A percentile compares a stretch with the other conserved stretches of the same genome.
Evolutionary conservation across 1,140 invertebrate genomes (phyloP).

Genomic region (Lepidotrigona ventralis): DNA sequence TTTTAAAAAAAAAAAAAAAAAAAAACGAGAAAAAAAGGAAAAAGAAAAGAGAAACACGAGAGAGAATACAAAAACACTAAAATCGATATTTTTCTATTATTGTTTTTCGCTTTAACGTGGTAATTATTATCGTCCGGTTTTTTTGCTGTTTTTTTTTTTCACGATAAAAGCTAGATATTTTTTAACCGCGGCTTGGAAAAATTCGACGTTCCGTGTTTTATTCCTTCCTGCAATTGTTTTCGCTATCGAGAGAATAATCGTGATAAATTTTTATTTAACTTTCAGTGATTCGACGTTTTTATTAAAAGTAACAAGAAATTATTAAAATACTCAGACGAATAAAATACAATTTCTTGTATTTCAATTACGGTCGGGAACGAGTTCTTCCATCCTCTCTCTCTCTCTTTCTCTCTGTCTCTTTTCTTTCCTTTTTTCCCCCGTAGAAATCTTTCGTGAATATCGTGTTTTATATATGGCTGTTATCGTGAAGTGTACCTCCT

Average conservation of each 20-base stretch:
- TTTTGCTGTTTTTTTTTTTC: background rate
- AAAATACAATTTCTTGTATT: slow-evolving; percentile 33
- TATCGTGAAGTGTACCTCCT: slow-evolving; percentile 32
- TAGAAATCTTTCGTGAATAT: slow-evolving; percentile 22
- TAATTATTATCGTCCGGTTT: background rate
- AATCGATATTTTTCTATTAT: background rate
- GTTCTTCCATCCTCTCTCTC: background rate
- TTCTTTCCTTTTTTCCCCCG: background rate
- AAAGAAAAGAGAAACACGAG: too few species aligned
- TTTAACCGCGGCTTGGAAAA: background rate
- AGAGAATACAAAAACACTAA: too few species aligned
- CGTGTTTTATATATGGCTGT: slow-evolving; percentile 23
- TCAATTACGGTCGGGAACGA: slow-evolving; percentile 22
- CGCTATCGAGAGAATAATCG: background rate
- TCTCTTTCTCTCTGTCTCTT: background rate
- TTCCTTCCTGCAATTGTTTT: background rate
- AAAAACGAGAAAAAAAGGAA: too few species aligned
- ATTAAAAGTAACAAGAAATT: slow-evolving; percentile 16
- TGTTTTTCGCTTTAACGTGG: background rate
- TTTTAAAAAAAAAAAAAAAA: too few species aligned
- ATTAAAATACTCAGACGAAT: slow-evolving; percentile 4
- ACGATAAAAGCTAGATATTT: background rate
- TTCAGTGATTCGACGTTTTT: background rate
- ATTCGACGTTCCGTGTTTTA: background rate
- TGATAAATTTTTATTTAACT: background rate